Evolutionary conservation across 2,113 vertebrate species (phyloP), one percentile per base, ranked within the genome.

Genomic region (Xyliphius kryptos): DNA sequence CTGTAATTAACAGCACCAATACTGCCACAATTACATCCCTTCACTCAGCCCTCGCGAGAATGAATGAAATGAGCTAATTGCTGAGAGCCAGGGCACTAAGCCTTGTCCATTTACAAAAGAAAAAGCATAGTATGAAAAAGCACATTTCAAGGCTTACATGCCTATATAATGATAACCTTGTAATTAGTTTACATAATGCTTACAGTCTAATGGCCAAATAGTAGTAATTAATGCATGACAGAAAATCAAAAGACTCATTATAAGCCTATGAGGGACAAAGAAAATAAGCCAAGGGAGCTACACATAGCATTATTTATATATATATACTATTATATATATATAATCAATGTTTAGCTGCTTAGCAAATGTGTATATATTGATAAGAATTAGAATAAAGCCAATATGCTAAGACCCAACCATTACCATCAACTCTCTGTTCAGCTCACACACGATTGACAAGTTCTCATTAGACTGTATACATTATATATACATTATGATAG

Each of bases 141-240:
- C n/a, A n/a, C n/a, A n/a, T n/a, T n/a, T 36, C 56, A 55, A 43
- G 46, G 55, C 88, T 86, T 83, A 88, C 90, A 91, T 80, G 83
- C 89, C 88, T n/a, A n/a, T n/a, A 90, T 48, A 53, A 94, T 94
- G 92, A 97, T 97, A 94, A 98, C 90, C 86, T 91, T 90, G 89
- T 94, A 97, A 97, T 96, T 97, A 94, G 93, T 93, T 95, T 94
- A 94, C 90, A 94, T 90, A 94, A 94, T 93, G 92, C 91, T 91
- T 88, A 86, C 84, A 89, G 91, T 93, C 94, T 92, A 95, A 93
- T 92, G 89, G 91, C n/a, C 89, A 91, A 95, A 95, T 93, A 79
- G 80, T 89, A 87, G 92, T 95, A 95, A 97, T 98, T 94, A 98
- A 94, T 90, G 87, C 83, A 85, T 93, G 93, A 96, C 92, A 95